A percentile compares a stretch with the other conserved stretches of the same genome.
phyloP scores from a whole-genome alignment of 2,888 invertebrate genomes.

The Eupithecia abbreviata region DNA sequence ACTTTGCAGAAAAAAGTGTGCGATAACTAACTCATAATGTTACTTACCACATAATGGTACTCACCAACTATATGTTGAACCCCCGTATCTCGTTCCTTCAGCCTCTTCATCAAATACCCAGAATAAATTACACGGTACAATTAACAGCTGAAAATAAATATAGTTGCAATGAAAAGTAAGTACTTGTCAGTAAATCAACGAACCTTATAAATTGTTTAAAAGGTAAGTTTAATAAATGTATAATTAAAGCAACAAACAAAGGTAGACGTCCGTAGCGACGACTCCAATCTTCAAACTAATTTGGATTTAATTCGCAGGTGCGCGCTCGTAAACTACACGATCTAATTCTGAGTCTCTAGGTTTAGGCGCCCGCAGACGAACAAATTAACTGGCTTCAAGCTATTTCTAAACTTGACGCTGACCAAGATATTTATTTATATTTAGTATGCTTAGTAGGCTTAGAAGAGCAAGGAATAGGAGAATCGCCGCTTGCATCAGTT shows the following conservation, averaged over 20 bases:
- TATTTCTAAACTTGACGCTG: neutral
- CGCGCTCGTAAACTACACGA: slow-evolving; percentile 37
- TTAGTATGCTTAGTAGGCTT: neutral
- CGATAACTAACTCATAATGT: neutral
- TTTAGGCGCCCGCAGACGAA: slow-evolving; percentile 25
- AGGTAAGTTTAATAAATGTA: neutral
- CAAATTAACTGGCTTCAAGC: slow-evolving; percentile 14
- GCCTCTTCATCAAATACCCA: neutral
- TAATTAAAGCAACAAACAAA: slow-evolving; percentile 15
- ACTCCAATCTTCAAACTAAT: slow-evolving; percentile 33
- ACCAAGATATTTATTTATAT: neutral
- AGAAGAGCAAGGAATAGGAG: neutral
- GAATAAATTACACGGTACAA: neutral
- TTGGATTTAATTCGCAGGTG: slow-evolving; percentile 41
- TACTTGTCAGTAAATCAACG: neutral
- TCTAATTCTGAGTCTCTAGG: slow-evolving; percentile 27
- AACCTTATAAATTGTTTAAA: neutral
- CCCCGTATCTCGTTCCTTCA: neutral
- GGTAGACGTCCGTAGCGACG: slow-evolving; percentile 16
- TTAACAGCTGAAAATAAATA: too few relatives aligned
- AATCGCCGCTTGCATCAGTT: neutral
- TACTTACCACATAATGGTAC: neutral
- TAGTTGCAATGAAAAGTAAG: neutral
- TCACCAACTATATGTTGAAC: neutral
- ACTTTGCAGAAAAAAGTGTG: neutral